Evolutionary conservation across 2,888 invertebrate species (phyloP), one percentile per base, ranked within the genome.

Genomic region (Netelia fuscicornis): DNA sequence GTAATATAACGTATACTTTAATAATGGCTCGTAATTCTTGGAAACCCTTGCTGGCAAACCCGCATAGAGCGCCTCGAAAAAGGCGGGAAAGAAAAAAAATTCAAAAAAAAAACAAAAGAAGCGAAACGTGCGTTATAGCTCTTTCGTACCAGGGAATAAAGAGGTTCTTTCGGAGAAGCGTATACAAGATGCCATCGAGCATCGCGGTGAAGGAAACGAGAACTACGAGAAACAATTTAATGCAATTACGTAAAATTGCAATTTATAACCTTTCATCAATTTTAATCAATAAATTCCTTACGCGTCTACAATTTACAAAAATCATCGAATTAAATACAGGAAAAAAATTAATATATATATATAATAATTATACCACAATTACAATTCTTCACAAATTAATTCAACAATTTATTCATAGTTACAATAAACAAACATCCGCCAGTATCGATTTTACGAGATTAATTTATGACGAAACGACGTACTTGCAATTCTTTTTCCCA

Each of bases 1-100:
- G 77, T 84, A 84, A 84, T 81, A 84, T 81, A 84, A 84, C 84
- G 80, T 76, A 81, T 74, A 81, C 72, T 84, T 81, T 81, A 81
- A 84, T 84, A 84, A 84, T 62, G 81, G 77, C 62, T 72, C 84
- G 84, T 77, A 84, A 81, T 84, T 84, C 77, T 68, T 68, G 70
- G 65, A 84, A 67, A 81, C 56, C 81, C 67, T 72, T 42, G 76
- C 77, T 74, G 68, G 68, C 77, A 80, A 84, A 80, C 60, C 65
- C 65, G 60, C 44, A 37, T 58, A 77, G 71, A 68, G 70, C 64
- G 42, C 8, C 68, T 13, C 67, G 54, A 74, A 52, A 67, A 52
- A 42, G 17, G 11, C n/a, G 9, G 5, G 2, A 25, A 42, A 44
- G 20, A 37, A 52, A 30, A 13, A 56, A 60, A 42, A 30, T 30